Conservation (phyloP, 2,888 invertebrate species). For the Didymodactylos carnosus region DNA sequence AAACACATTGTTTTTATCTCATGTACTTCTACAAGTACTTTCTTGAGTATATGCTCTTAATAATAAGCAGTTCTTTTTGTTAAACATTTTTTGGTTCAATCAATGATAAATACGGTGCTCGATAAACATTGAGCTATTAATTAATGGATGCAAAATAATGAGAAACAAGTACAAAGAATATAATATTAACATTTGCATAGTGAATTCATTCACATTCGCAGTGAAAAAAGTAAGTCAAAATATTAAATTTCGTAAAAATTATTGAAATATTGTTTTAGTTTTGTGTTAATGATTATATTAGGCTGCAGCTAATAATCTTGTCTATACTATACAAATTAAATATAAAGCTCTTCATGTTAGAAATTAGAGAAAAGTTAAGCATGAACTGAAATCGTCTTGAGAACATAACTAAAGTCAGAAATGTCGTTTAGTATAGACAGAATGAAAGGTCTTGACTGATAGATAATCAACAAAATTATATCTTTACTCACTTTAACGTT, state of each 20-base stretch:
- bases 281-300: constrained; percentile 33
- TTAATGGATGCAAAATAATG: constrained; percentile 31
- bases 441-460: constrained; percentile 36
- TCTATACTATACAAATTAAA: too few relatives aligned
- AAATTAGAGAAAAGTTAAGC: too few relatives aligned
- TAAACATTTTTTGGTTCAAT: constrained; percentile 34
- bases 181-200: constrained; percentile 29
- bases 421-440: too few relatives aligned
- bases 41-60: neutral
- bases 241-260: neutral
- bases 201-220: constrained; percentile 35
- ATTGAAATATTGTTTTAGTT: neutral
- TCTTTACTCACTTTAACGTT: constrained; percentile 36
- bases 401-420: too few relatives aligned
- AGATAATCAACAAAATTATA: constrained; percentile 30
- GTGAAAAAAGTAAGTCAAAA: constrained; percentile 16
- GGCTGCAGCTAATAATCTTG: constrained; percentile 36
- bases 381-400: too few relatives aligned
- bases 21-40: constrained; percentile 31
- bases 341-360: too few relatives aligned
- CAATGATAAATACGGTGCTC: constrained; percentile 34
- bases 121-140: constrained; percentile 32
- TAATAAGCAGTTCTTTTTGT: constrained; percentile 16
- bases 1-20: constrained; percentile 36
- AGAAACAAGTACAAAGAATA: neutral